These are phyloP conservation scores for Drosophila repletoides DNA, from an alignment of 1,140 invertebrate genomes.

Conservation along the genomic window DNA sequence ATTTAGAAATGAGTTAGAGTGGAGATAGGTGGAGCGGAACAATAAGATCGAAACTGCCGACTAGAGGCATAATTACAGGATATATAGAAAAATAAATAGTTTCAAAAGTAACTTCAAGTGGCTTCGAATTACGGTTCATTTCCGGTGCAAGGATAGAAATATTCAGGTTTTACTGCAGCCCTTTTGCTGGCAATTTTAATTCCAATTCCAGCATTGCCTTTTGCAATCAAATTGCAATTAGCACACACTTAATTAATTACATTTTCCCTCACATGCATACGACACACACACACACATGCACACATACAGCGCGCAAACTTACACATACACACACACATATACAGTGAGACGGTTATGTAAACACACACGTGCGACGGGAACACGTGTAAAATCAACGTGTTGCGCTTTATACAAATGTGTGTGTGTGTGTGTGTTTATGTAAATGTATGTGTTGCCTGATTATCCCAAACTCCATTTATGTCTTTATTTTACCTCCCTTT, in stretches of 20 bases:
- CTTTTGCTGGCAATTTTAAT: constrained; percentile 16
- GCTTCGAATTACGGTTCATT: too few relatives aligned
- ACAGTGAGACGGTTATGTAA: background rate
- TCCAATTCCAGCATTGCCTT: constrained; percentile 11
- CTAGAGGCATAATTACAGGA: too few relatives aligned
- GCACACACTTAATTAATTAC: constrained; percentile 70
- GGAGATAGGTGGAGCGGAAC: too few relatives aligned
- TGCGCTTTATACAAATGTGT: constrained; percentile 34
- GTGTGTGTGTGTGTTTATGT: constrained; percentile 26
- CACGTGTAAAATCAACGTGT: constrained; percentile 78
- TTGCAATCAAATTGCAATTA: constrained; percentile 74
- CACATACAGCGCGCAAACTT: background rate
- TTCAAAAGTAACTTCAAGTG: too few relatives aligned
- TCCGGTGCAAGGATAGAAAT: background rate
- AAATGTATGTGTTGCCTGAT: constrained; percentile 21
- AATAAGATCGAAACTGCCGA: too few relatives aligned
- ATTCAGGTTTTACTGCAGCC: background rate
- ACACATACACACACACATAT: background rate
- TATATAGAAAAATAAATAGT: too few relatives aligned
- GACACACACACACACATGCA: background rate
- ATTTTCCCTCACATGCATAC: constrained; percentile 42
- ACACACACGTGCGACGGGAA: constrained; percentile 37
- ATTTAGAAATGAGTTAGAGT: too few relatives aligned
- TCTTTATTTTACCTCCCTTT: constrained; percentile 26
- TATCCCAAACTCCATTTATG: constrained; percentile 1